Evolutionary conservation across 2,888 invertebrate genomes (phyloP), one percentile per base, ranked within the genome.

Genomic region (Rhimphoctona megacephalus): DNA sequence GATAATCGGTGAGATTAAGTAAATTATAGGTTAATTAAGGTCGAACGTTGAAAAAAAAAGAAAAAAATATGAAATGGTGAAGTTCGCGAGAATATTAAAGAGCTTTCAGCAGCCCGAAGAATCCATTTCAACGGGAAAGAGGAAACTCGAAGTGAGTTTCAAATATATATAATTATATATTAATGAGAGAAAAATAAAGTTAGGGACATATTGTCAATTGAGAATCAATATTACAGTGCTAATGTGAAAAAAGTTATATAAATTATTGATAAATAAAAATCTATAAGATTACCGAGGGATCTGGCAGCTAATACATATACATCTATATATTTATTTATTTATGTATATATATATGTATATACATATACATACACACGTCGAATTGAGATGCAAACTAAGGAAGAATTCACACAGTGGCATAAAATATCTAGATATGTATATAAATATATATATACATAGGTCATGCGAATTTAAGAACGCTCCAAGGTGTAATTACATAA

Each of bases 151-250:
- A 80, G 82, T 81, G 85, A 85, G 77, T 87, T 85, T 80, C 73
- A 52, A 74, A 49, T 57, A 43, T 46, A 81, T 49, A 57, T 36
- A 54, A 17, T 61, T 39, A 74, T 49, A 52, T 33, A 49, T 43
- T 25, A 39, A 81, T 14, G 39, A 64, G 52, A 57, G 49, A 77
- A 54, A 46, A 87, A 76, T 87, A 76, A 85, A 54, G 67, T 74
- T 88, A 88, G 86, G 86, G 78, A 76, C 78, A 89, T 91, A 91
- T 90, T 90, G 92, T 92, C 92, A 92, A 92, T 92, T 92, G 91
- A 90, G 89, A 91, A 92, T 91, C 90, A 91, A 92, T 91, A 91
- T 91, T 90, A 90, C 89, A 87, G 82, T 82, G 79, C 87, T 82
- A 86, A 85, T 88, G 67, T 46, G 64, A 81, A 70, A 79, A 82